Evolutionary conservation across 1,140 invertebrate genomes (phyloP).

Genomic region (Pseudomyrmex gracilis): DNA sequence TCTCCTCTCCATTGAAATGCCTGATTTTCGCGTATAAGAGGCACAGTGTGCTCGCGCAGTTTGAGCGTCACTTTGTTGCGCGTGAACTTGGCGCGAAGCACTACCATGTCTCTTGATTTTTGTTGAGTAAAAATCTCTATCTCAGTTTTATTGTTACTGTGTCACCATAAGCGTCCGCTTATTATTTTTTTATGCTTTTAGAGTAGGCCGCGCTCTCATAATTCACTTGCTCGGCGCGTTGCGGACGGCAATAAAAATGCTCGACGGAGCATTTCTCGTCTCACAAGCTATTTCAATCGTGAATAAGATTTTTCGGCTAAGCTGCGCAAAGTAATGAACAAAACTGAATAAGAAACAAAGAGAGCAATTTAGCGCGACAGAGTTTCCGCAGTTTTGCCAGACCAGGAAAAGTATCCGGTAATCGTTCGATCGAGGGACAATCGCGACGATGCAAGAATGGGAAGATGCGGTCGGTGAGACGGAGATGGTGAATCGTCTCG

Average conservation of each 20-base stretch:
- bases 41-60: too few species aligned
- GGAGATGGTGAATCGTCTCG: conserved; percentile 31
- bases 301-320: conserved; percentile 55
- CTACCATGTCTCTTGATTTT: conserved; percentile 46
- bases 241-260: conserved; percentile 43
- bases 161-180: conserved; percentile 45
- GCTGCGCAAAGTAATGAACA: conserved; percentile 66
- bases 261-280: conserved; percentile 5
- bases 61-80: too few species aligned
- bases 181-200: conserved; percentile 54
- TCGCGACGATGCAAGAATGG: not conserved
- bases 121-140: conserved; percentile 51
- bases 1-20: too few species aligned
- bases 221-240: conserved; percentile 46
- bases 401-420: not conserved
- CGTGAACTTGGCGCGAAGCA: too few species aligned
- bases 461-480: not conserved
- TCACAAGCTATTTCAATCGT: conserved; percentile 51
- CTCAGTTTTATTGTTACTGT: conserved; percentile 55
- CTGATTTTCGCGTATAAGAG: too few species aligned
- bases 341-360: conserved; percentile 14
- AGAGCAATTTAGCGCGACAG: not conserved
- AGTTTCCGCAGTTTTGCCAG: conserved; percentile 1
- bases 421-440: not conserved
- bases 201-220: conserved; percentile 30